A percentile compares a stretch with the other conserved stretches of the same genome.
Evolutionary conservation across 2,113 vertebrate species (phyloP).

Genomic region (Cervus canadensis): DNA sequence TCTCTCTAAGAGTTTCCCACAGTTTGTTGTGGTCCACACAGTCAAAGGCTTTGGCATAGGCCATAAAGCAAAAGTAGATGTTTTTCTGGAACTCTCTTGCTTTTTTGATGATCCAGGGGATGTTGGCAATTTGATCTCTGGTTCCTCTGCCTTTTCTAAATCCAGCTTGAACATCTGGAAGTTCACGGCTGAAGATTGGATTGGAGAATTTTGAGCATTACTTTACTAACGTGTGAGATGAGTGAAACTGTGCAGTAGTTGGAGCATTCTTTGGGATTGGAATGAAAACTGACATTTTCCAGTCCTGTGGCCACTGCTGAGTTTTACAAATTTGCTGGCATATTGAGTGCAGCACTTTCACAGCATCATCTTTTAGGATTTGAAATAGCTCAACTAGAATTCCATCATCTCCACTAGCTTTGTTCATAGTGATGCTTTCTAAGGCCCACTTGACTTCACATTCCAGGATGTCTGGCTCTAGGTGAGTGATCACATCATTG

Average conservation of each 20-base stretch:
- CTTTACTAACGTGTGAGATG: neutral
- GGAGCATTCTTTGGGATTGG: neutral
- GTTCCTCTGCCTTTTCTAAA: neutral
- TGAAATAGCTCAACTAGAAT: too few species aligned
- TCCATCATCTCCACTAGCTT: too few species aligned
- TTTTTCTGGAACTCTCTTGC: neutral
- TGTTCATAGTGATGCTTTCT: too few species aligned
- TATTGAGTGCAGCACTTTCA: too few species aligned
- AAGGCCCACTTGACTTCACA: too few species aligned
- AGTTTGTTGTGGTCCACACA: neutral
- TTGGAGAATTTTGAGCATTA: neutral
- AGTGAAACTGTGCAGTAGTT: neutral
- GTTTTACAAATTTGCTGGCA: too few species aligned
- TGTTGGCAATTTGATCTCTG: neutral
- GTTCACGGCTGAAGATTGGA: neutral
- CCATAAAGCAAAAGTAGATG: neutral
- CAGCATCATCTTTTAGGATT: too few species aligned
- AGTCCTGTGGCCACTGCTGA: too few species aligned
- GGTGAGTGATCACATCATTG: neutral
- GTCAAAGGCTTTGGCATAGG: neutral
- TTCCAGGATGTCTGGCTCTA: neutral
- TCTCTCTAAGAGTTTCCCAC: neutral
- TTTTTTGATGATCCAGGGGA: accelerated
- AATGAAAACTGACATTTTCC: neutral
- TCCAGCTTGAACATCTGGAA: neutral